These are phyloP conservation scores for Agrenia bidenticulata DNA, from an alignment of 2,888 invertebrate species.

Conservation along the genomic window DNA sequence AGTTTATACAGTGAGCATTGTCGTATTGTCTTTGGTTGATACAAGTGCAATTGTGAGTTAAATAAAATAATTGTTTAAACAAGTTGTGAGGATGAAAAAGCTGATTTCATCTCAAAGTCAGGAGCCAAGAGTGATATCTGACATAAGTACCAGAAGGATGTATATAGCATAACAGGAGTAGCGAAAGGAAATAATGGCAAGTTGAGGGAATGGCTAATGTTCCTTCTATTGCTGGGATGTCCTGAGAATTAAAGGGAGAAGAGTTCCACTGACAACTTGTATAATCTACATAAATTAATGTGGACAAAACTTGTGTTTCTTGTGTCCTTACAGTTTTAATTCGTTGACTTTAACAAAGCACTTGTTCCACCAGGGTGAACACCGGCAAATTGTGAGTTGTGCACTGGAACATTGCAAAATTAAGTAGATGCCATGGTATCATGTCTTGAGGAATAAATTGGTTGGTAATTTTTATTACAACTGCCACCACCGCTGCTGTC, in stretches of 20 bases:
- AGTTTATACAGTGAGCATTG: too few species aligned
- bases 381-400: background rate
- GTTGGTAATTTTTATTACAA: slow-evolving; percentile 20
- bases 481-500: slow-evolving; percentile 1
- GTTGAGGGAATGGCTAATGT: background rate
- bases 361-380: slow-evolving; percentile 10
- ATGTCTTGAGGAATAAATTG: slow-evolving; percentile 14
- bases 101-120: background rate
- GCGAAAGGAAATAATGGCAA: background rate
- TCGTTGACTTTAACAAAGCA: slow-evolving; percentile 13
- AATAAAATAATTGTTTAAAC: background rate
- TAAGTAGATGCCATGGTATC: slow-evolving; percentile 5
- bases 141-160: too few species aligned
- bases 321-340: slow-evolving; percentile 9
- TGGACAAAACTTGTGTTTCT: slow-evolving; percentile 13
- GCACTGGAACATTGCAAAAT: background rate
- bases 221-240: background rate
- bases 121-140: background rate
- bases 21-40: too few species aligned
- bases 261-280: slow-evolving; percentile 20
- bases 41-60: slow-evolving; percentile 6
- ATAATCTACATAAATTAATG: slow-evolving; percentile 24
- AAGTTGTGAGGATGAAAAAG: slow-evolving; percentile 11
- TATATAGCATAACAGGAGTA: background rate
- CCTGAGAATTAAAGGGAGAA: background rate